Base-by-base conservation (phyloP, 2,797 vertebrate genomes). In the Rhinella marina region DNA sequence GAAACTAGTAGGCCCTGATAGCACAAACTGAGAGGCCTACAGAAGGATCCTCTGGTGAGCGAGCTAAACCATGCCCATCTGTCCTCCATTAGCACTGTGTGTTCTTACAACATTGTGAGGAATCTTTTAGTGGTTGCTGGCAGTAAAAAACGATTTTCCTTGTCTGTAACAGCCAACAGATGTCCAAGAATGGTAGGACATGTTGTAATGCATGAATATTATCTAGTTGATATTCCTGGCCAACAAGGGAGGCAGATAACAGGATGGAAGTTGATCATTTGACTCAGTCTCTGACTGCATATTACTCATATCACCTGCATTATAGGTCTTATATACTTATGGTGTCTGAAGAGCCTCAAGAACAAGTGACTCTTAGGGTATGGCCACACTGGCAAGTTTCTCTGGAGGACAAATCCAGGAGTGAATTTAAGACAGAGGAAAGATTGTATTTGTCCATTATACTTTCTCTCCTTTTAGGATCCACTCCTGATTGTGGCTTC, bases 31-130 rank as follows among this genome's bases (percentile, higher is more conserved):
- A 1, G 13, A 21, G 41, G 19, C 25, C 32, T 73, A 17, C 17
- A 73, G 17, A 48, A 73, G 9, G 32, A 73, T 48, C 70, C 23
- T 50, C 21, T n/a, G 17, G 32, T 48, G 41, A 25, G 23, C 50
- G 16, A 41, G 19, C 21, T 21, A 50, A 77, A 16, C 50, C 75
- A 54, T 77, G 2, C 41, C 50, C 75, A 77, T 54, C 75, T 77
- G 75, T 77, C 75, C 75, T 25, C 48, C 14, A 77, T 77, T 54
- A 77, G 75, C 75, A 54, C 6, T 25, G 48, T 77, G 11, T 54
- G 75, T 52, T 54, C 50, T 77, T 25, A 77, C 75, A 77, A 77
- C 75, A 77, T 77, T n/a, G 50, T 77, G 75, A 77, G 75, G 75
- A 77, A 77, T 77, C 50, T 77, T 54, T 77, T 54, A 25, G 75